These are phyloP conservation scores for Gopherus evgoodei DNA, from an alignment of 2,113 vertebrate genomes.

Conservation along the genomic window DNA sequence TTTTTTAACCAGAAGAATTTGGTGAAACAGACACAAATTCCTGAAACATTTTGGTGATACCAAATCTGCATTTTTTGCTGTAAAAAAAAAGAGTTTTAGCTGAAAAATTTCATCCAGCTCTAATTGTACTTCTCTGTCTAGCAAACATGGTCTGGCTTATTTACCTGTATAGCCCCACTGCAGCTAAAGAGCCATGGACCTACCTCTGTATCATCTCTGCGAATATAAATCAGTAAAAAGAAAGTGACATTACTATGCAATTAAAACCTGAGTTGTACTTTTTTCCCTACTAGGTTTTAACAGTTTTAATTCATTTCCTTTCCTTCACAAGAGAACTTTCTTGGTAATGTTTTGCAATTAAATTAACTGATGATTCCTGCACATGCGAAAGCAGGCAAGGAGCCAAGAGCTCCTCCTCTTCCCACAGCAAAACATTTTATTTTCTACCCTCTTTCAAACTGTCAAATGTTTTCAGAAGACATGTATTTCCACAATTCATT, in stretches of 20 bases:
- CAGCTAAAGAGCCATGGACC: not conserved
- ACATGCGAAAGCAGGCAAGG: not conserved
- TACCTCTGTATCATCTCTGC: not conserved
- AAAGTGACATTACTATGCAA: not conserved
- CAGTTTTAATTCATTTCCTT: not conserved
- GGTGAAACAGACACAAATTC: too few relatives aligned
- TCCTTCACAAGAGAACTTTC: not conserved
- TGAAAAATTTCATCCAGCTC: too few relatives aligned
- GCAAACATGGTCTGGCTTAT: not conserved
- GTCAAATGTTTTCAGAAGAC: not conserved
- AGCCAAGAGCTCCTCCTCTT: not conserved
- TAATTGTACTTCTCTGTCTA: not conserved
- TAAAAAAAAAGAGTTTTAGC: too few relatives aligned
- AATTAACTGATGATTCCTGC: not conserved
- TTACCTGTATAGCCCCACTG: not conserved
- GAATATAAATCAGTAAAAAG: not conserved
- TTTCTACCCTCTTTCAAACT: not conserved
- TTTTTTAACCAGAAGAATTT: too few relatives aligned
- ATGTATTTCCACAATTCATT: not conserved
- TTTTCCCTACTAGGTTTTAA: not conserved
- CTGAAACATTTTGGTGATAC: too few relatives aligned
- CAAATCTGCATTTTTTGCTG: too few relatives aligned
- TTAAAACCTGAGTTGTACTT: not conserved
- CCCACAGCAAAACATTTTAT: not conserved
- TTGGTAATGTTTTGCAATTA: rapidly evolving